phyloP scores from a whole-genome alignment of 2,113 vertebrate species.

The Apodemus speciosus region DNA sequence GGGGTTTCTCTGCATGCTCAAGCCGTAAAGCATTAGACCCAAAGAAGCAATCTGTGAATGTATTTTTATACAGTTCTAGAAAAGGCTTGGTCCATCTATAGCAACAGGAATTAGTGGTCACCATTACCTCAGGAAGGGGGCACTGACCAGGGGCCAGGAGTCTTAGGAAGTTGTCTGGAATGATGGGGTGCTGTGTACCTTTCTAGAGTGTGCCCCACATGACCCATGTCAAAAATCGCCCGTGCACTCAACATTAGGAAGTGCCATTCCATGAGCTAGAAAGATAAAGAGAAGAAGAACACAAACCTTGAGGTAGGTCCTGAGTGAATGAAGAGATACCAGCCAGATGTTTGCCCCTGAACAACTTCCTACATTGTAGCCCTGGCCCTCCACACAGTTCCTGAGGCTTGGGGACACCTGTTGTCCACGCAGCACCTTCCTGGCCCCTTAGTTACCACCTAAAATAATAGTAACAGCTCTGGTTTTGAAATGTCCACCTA shows the following conservation, averaged over 20 bases:
- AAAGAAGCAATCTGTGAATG: background rate
- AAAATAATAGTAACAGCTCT: background rate
- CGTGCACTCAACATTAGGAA: background rate
- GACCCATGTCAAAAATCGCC: background rate
- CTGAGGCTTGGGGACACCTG: background rate
- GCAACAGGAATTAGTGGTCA: background rate
- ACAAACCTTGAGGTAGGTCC: background rate
- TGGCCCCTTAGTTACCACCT: background rate
- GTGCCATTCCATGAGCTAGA: background rate
- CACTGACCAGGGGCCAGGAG: background rate
- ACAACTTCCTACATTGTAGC: background rate
- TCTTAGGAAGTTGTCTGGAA: background rate
- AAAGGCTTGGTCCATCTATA: background rate
- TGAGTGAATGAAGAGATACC: background rate
- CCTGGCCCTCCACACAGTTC: background rate
- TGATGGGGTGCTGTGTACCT: background rate
- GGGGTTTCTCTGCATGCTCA: background rate
- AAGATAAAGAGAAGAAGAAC: background rate
- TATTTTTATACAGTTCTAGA: background rate
- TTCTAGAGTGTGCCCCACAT: background rate
- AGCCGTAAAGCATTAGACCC: background rate
- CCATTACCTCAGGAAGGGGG: background rate
- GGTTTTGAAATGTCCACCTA: background rate
- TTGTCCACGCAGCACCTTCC: background rate
- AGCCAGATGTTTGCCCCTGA: background rate